Evolutionary conservation across 1,140 invertebrate species (phyloP).

Genomic region (Drosophila triauraria): DNA sequence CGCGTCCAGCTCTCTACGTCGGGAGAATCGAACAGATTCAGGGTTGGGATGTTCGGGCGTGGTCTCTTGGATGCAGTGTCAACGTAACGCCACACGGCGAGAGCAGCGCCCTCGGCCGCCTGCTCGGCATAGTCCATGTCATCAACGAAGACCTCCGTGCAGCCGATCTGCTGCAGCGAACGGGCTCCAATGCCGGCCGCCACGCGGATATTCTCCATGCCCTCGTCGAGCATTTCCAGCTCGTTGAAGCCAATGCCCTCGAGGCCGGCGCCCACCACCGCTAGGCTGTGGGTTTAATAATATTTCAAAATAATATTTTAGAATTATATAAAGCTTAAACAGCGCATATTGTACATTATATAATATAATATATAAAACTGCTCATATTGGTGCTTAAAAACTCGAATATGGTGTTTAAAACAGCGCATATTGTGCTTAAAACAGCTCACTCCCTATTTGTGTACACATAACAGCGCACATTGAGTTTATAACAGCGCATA

Average conservation of each 20-base stretch:
- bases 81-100: slow-evolving; percentile 88
- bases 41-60: slow-evolving; percentile 84
- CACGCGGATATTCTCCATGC: slow-evolving; percentile 84
- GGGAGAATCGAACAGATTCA: slow-evolving; percentile 84
- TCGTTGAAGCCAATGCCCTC: slow-evolving; percentile 88
- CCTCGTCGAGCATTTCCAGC: slow-evolving; percentile 89
- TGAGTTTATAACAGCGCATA: no score
- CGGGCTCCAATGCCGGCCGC: slow-evolving; percentile 87
- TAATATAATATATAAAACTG: no score
- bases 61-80: slow-evolving; percentile 87
- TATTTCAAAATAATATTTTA: background rate
- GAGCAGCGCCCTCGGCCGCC: slow-evolving; percentile 68
- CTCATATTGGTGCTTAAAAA: no score
- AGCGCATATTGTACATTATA: no score
- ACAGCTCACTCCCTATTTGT: background rate
- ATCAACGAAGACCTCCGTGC: slow-evolving; percentile 88
- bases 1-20: slow-evolving; percentile 88
- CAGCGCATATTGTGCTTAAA: background rate
- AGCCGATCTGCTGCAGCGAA: slow-evolving; percentile 86
- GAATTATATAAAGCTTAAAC: no score
- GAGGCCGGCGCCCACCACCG: slow-evolving; percentile 89
- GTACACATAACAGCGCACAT: no score
- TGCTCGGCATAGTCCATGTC: slow-evolving; percentile 90
- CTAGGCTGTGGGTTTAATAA: slow-evolving; percentile 86
- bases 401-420: no score